A percentile compares a stretch with the other conserved stretches of the same genome.
These are phyloP conservation scores for Heliconius aoede DNA, from an alignment of 2,888 invertebrate genomes.

Conservation along the genomic window DNA sequence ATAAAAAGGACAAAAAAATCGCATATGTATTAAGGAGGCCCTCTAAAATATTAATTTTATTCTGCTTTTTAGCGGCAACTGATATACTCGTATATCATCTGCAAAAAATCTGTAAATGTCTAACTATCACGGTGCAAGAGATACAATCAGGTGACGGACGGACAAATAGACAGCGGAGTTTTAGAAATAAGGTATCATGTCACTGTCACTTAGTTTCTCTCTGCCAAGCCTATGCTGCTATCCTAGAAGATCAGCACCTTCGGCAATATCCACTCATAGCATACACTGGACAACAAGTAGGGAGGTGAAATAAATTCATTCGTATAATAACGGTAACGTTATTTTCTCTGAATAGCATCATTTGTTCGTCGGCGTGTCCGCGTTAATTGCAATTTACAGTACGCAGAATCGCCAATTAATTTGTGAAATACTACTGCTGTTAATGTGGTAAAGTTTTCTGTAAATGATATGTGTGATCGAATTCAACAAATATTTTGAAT, in stretches of 20 bases:
- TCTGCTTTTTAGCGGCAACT: too few relatives aligned
- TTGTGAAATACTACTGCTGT: conserved; percentile 17
- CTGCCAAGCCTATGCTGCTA: not conserved
- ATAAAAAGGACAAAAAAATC: too few relatives aligned
- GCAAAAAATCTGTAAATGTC: too few relatives aligned
- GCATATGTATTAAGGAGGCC: too few relatives aligned
- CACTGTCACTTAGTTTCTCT: not conserved
- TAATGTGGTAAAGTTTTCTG: conserved; percentile 4
- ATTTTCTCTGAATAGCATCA: conserved; percentile 30
- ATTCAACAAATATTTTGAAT: not conserved
- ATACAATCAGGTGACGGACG: too few relatives aligned
- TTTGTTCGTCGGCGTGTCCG: conserved; percentile 30
- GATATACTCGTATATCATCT: too few relatives aligned
- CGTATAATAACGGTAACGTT: conserved; percentile 27
- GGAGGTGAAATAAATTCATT: conserved; percentile 24
- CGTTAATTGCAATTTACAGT: conserved; percentile 34
- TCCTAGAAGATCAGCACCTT: too few relatives aligned
- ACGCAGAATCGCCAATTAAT: conserved; percentile 29
- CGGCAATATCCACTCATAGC: too few relatives aligned
- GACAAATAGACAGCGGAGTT: too few relatives aligned
- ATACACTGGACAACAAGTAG: conserved; percentile 1
- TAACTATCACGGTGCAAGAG: too few relatives aligned
- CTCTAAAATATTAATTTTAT: too few relatives aligned
- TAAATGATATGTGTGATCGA: conserved; percentile 1
- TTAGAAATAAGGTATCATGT: too few relatives aligned